These are phyloP conservation scores for Armadillidium nasatum DNA, from an alignment of 1,140 invertebrate genomes.

Conservation along the genomic window DNA sequence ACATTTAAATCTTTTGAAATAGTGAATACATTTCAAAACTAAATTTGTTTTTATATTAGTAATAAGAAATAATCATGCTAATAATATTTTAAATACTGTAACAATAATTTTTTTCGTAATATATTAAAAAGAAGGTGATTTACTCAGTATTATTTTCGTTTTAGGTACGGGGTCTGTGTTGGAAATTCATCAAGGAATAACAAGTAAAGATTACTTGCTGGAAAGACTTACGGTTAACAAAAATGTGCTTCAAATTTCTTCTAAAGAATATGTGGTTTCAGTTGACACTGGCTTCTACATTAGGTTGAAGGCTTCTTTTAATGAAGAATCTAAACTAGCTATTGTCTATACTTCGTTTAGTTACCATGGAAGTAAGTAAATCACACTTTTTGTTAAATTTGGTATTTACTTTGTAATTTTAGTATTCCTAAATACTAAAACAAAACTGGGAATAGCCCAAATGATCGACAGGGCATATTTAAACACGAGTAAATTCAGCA, in stretches of 20 bases:
- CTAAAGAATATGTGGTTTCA: slow-evolving; percentile 57
- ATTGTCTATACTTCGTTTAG: slow-evolving; percentile 69
- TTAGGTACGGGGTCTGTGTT: slow-evolving; percentile 46
- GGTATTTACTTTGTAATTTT: too few relatives aligned
- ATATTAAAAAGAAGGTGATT: too few relatives aligned
- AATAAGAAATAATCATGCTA: too few relatives aligned
- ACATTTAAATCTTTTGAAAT: too few relatives aligned
- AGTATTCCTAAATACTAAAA: too few relatives aligned
- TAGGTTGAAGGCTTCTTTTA: slow-evolving; percentile 61
- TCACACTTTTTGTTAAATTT: not conserved
- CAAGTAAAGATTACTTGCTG: slow-evolving; percentile 59
- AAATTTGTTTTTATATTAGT: too few relatives aligned
- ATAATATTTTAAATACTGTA: too few relatives aligned
- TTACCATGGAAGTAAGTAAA: slow-evolving; percentile 57
- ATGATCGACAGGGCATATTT: too few relatives aligned
- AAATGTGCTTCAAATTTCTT: not conserved
- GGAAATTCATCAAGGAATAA: slow-evolving; percentile 61
- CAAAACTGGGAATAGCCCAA: too few relatives aligned
- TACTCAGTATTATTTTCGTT: not conserved
- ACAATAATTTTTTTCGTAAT: too few relatives aligned
- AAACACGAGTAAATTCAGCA: too few relatives aligned
- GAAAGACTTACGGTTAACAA: slow-evolving; percentile 54
- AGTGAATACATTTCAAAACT: too few relatives aligned
- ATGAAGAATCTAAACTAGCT: slow-evolving; percentile 59
- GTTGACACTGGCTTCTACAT: slow-evolving; percentile 65